Evolutionary conservation across 2,113 vertebrate genomes (phyloP), one percentile per base, ranked within the genome.

Genomic region (Nicator chloris): DNA sequence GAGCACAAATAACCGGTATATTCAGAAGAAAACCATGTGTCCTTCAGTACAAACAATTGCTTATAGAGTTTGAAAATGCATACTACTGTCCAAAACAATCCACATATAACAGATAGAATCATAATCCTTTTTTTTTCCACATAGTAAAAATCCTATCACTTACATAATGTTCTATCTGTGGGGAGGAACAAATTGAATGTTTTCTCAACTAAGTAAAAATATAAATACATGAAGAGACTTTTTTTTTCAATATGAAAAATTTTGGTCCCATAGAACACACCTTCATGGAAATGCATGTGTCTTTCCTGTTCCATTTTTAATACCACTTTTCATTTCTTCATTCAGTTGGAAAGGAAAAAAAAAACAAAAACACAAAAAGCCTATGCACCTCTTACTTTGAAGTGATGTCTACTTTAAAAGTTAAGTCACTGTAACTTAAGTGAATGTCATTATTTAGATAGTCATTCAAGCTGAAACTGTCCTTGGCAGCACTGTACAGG

Each of bases 391-490:
- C n/a, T 65, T 93, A 77, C 86, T 69, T 77, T 4, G 3, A 44
- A 69, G 49, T 42, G 28, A 56, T 81, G 63, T 82, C 68, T 86
- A 60, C 59, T 92, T 95, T 83, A 88, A 73, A 90, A 91, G 47
- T 82, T 88, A 79, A 93, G 75, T 82, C 81, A 69, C 50, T 91
- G 64, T 79, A 89, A 89, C 68, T 93, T 82, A 83, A 61, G 35
- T 90, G 85, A 94, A 90, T 86, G 81, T 51, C 71, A 69, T 92
- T 95, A 83, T 65, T 59, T 24, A 91, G 23, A 50, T 45, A 79
- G 61, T 45, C 88, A 93, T 92, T 93, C 92, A 93, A 92, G 92
- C 90, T 96, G 94, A 95, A 97, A 96, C 57, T 95, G 92, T 96
- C 96, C 95, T 97, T 97, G 96, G 79, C 88, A 92, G 57, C 37